Conservation (phyloP, 2,113 vertebrate species). For the Dendropsophus ebraccatus region DNA sequence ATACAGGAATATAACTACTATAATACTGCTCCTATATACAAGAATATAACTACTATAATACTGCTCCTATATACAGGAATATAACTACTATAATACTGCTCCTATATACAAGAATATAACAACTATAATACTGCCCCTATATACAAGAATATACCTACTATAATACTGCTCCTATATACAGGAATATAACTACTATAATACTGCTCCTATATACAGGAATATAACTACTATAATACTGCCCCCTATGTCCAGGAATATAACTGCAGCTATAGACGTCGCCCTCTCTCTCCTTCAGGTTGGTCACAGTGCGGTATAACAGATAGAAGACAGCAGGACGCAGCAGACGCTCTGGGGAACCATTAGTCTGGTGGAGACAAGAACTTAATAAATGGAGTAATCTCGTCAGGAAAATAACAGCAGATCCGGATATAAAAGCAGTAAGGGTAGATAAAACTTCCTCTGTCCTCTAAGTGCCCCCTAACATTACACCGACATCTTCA, state of each 20-base stretch:
- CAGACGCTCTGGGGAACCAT: background rate
- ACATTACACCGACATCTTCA: background rate
- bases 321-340: background rate
- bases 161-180: background rate
- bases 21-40: background rate
- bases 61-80: no score
- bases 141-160: conserved; percentile 1
- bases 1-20: no score
- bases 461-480: conserved; percentile 25
- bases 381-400: background rate
- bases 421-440: background rate
- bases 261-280: background rate
- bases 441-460: background rate
- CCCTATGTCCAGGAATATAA: no score
- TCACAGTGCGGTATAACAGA: background rate
- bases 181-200: background rate
- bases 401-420: background rate
- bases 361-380: conserved; percentile 26
- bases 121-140: background rate
- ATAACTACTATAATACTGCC: no score
- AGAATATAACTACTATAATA: no score
- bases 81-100: no score
- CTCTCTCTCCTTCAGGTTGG: background rate
- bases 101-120: background rate
- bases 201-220: background rate